These are phyloP conservation scores for Neosilurus mollespiculum DNA, from an alignment of 2,797 vertebrate genomes.

Conservation along the genomic window DNA sequence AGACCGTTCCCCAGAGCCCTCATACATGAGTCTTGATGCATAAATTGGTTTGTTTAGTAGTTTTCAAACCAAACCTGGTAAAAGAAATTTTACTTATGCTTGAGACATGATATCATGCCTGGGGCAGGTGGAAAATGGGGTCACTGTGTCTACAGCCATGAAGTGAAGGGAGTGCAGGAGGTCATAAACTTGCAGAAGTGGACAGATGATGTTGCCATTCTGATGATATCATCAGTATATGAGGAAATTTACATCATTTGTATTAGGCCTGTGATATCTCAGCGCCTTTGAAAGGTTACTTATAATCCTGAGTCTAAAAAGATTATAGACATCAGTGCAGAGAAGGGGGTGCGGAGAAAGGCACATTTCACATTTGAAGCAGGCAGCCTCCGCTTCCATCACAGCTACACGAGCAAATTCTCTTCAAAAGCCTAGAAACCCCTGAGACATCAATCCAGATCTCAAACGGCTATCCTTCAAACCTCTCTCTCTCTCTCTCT, in stretches of 20 bases:
- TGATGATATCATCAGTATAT: constrained; percentile 12
- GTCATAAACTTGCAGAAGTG: not conserved
- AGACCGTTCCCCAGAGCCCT: not conserved
- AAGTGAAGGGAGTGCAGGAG: not conserved
- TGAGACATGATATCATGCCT: constrained; percentile 43
- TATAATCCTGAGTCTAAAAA: constrained; percentile 4
- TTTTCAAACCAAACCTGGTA: constrained; percentile 9
- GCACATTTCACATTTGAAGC: not conserved
- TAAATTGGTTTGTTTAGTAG: not conserved
- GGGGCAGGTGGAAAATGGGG: constrained; percentile 16
- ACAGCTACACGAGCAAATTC: constrained; percentile 36
- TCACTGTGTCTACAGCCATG: not conserved
- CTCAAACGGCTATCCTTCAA: constrained; percentile 26
- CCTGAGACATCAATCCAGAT: constrained; percentile 37
- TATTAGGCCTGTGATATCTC: constrained; percentile 20
- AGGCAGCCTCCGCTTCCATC: constrained; percentile 33
- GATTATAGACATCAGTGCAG: not conserved
- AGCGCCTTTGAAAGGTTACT: constrained; percentile 29
- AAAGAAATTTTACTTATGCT: not conserved
- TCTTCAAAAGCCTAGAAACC: constrained; percentile 40
- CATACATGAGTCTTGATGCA: not conserved
- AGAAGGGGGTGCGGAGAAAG: not conserved
- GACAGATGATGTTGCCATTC: not conserved
- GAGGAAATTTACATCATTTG: not conserved
- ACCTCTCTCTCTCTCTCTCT: constrained; percentile 33